A percentile compares a stretch with the other conserved stretches of the same genome.
These are phyloP conservation scores for Caenorhabditis inopinata DNA, from an alignment of 1,140 invertebrate species.

Conservation along the genomic window DNA sequence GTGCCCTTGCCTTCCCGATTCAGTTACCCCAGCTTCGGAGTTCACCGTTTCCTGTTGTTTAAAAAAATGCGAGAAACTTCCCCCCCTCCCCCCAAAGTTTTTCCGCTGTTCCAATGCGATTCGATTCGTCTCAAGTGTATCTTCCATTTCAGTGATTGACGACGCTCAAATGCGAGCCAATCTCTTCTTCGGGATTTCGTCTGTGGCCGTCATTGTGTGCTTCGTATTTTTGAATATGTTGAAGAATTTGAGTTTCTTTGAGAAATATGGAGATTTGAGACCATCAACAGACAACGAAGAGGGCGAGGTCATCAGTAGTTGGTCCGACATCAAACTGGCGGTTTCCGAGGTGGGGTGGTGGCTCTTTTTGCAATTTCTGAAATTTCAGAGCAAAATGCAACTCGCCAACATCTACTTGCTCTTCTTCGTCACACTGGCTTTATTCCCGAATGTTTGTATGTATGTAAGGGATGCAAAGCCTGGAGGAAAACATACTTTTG, in stretches of 20 bases:
- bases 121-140: no score
- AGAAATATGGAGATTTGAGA: neutral
- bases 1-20: no score
- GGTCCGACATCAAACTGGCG: slow-evolving; percentile 28
- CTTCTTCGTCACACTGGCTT: neutral
- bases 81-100: no score
- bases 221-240: neutral
- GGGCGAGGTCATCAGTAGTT: neutral
- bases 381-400: slow-evolving; percentile 72
- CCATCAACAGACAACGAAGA: neutral
- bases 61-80: no score
- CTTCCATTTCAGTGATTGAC: neutral
- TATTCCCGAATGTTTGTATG: slow-evolving; percentile 13
- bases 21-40: no score
- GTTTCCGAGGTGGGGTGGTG: slow-evolving; percentile 38
- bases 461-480: neutral
- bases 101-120: no score
- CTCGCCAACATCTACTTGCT: neutral
- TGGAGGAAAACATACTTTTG: neutral
- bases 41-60: no score
- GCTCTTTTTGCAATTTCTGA: neutral
- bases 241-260: neutral
- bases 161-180: neutral
- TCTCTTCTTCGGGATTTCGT: neutral
- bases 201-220: neutral